Evolutionary conservation across 2,888 invertebrate species (phyloP).

Genomic region (Meliscaeva auricollis): DNA sequence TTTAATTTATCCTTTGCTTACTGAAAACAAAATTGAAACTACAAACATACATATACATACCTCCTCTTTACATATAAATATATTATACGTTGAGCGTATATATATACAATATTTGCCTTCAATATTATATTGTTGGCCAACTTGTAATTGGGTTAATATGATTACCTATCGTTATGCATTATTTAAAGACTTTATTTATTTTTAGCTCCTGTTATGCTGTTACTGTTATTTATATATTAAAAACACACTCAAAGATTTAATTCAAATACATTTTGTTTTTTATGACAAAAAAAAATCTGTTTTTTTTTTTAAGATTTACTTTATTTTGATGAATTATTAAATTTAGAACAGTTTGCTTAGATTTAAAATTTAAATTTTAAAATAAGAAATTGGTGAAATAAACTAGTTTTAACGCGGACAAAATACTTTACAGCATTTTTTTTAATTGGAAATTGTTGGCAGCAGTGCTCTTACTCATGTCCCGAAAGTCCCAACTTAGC

Average conservation of each 20-base stretch:
- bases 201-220: neutral
- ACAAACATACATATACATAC: neutral
- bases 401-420: too few relatives aligned
- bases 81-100: neutral
- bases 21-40: slow-evolving; percentile 26
- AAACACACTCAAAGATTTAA: neutral
- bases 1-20: slow-evolving; percentile 3
- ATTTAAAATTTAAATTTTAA: too few relatives aligned
- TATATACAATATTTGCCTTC: slow-evolving; percentile 1
- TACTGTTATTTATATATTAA: slow-evolving; percentile 1
- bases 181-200: slow-evolving; percentile 37
- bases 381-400: too few relatives aligned
- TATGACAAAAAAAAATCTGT: too few relatives aligned
- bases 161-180: slow-evolving; percentile 36
- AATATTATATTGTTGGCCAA: neutral
- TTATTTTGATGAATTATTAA: neutral
- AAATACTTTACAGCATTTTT: too few relatives aligned
- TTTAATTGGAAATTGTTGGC: too few relatives aligned
- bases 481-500: too few relatives aligned
- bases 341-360: too few relatives aligned
- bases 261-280: too few relatives aligned
- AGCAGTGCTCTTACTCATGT: too few relatives aligned
- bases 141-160: slow-evolving; percentile 65
- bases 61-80: neutral
- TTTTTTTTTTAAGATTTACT: neutral